Percentiles rank a stretch among this genome's conserved stretches.
phyloP scores from a whole-genome alignment of 2,888 invertebrate species.

The Dolichopus griseipennis region DNA sequence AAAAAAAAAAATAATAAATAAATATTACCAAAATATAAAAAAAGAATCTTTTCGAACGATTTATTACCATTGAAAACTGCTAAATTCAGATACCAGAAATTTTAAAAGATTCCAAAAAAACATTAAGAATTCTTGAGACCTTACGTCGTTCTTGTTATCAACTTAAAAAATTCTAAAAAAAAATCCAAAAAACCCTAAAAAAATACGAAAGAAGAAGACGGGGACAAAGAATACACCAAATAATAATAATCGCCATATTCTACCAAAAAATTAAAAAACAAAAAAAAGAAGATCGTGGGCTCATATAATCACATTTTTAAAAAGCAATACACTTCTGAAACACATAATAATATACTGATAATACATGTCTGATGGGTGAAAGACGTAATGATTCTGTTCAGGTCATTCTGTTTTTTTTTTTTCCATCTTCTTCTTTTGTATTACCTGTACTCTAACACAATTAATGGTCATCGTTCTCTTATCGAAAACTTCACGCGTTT shows the following conservation, averaged over 20 bases:
- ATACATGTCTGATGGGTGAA: too few relatives aligned
- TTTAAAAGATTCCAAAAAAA: background rate
- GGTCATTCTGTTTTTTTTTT: too few relatives aligned
- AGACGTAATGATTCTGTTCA: too few relatives aligned
- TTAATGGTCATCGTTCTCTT: conserved; percentile 3
- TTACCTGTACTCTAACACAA: background rate
- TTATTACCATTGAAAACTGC: conserved; percentile 2
- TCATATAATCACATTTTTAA: background rate
- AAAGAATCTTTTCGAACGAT: background rate
- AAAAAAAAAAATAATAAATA: background rate
- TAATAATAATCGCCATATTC: too few relatives aligned
- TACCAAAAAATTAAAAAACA: too few relatives aligned
- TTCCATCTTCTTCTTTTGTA: too few relatives aligned
- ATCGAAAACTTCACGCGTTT: conserved; percentile 1
- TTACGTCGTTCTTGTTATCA: conserved; percentile 6
- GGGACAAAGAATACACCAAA: too few relatives aligned
- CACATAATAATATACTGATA: background rate
- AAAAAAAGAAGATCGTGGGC: background rate
- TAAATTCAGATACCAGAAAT: conserved; percentile 1
- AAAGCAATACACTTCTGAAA: background rate
- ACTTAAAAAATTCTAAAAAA: background rate
- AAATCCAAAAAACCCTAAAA: too few relatives aligned
- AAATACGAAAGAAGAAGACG: too few relatives aligned
- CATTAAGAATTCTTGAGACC: background rate
- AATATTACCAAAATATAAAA: background rate